Evolutionary conservation across 2,113 vertebrate species (phyloP), one percentile per base, ranked within the genome.

Genomic region (Perognathus longimembris): DNA sequence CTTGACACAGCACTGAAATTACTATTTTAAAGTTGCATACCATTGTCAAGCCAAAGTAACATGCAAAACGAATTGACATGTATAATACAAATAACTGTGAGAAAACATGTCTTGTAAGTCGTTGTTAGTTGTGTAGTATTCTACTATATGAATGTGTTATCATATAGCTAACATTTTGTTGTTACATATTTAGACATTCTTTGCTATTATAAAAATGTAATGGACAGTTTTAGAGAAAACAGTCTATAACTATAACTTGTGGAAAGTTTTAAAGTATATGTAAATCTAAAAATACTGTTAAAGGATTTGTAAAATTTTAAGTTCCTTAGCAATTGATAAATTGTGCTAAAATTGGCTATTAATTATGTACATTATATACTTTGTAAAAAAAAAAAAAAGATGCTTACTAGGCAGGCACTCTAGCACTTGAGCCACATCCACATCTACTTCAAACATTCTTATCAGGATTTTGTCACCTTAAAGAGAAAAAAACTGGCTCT

Each of bases 1-100:
- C 93, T 73, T 85, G 81, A 6, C 81, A 36, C 17, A 80, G n/a
- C 36, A 95, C 42, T 9, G 32, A 64, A 30, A 71, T 90, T 36
- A 87, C 28, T 74, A 28, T 73, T 73, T 77, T 18, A 81, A 74
- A 84, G 66, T 9, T 74, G 12, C 15, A 34, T 24, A 36, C 10
- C 71, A 40, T 21, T 6, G 17, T 50, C 57, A 82, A 77, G 50
- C 26, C 45, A 78, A 28, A 21, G 6, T 93, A 50, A 66, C 30
- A 90, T 28, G 42, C 34, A 45, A 78, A 40, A 45, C 50, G 82
- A 90, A 66, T 21, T 30, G 22, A 45, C 20, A 59, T 11, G 70
- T 42, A 24, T 9, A 50, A 30, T 36, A 34, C 34, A 18, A 91
- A 67, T 59, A 63, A 54, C 71, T 83, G 54, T 87, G 8, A 90